Percentiles rank a stretch among this genome's conserved stretches.
These are phyloP conservation scores for Orthosia gothica DNA, from an alignment of 2,888 invertebrate species.

Conservation along the genomic window DNA sequence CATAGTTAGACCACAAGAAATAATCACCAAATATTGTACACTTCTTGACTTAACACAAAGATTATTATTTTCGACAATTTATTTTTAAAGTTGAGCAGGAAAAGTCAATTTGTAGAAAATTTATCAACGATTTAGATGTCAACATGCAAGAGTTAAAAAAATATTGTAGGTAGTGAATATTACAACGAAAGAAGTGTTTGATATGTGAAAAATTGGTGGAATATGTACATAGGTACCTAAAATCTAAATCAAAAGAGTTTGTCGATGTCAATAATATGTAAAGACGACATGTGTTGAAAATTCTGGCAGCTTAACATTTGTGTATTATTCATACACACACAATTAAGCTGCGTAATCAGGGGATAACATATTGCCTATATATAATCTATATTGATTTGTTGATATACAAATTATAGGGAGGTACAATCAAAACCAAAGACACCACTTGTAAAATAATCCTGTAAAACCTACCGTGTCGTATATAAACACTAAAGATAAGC, in stretches of 20 bases:
- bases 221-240: background rate
- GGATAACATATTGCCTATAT: too few relatives aligned
- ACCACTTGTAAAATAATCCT: background rate
- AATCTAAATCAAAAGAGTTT: conserved; percentile 1
- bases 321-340: background rate
- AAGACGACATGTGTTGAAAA: background rate
- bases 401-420: background rate
- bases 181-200: conserved; percentile 47
- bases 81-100: background rate
- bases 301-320: background rate
- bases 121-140: conserved; percentile 18
- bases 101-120: conserved; percentile 35
- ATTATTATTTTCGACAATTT: background rate
- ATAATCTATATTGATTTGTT: background rate
- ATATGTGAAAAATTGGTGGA: background rate
- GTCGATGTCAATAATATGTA: conserved; percentile 21
- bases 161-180: conserved; percentile 40
- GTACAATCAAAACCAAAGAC: background rate
- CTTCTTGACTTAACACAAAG: background rate
- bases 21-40: background rate
- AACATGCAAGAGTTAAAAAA: conserved; percentile 6
- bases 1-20: background rate
- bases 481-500: background rate
- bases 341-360: background rate
- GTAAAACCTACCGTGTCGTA: too few relatives aligned